Percentiles rank a stretch among this genome's conserved stretches.
Evolutionary conservation across 2,797 vertebrate species (phyloP).

Genomic region (Miichthys miiuy): DNA sequence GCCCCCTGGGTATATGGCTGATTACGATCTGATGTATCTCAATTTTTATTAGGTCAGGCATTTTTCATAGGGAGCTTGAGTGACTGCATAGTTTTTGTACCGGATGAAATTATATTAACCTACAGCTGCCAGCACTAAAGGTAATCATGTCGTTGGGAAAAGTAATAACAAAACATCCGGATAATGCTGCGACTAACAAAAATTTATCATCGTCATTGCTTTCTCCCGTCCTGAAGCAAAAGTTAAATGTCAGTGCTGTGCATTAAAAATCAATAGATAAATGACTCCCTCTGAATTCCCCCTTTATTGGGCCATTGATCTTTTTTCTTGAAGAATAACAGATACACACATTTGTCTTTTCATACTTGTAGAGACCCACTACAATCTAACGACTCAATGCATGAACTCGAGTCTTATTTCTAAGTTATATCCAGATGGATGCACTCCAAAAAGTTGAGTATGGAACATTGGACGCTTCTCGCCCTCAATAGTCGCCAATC

Average conservation of each 20-base stretch:
- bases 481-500: too few relatives aligned
- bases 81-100: background rate
- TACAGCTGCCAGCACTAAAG: background rate
- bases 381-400: too few relatives aligned
- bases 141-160: background rate
- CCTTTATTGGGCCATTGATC: background rate
- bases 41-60: slow-evolving; percentile 32
- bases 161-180: background rate
- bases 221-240: background rate
- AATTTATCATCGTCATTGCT: background rate
- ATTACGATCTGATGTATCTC: slow-evolving; percentile 49
- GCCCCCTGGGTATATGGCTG: slow-evolving; percentile 41
- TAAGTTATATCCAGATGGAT: too few relatives aligned
- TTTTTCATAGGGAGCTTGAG: slow-evolving; percentile 1
- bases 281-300: background rate
- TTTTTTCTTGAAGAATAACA: background rate
- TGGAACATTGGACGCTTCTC: too few relatives aligned
- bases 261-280: background rate
- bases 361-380: background rate
- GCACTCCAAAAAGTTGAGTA: too few relatives aligned
- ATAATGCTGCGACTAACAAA: background rate
- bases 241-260: background rate
- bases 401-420: too few relatives aligned
- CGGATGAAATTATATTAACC: slow-evolving; percentile 2
- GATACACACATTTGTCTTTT: background rate